These are phyloP conservation scores for Pogonus chalceus DNA, from an alignment of 1,140 invertebrate species.

Conservation along the genomic window DNA sequence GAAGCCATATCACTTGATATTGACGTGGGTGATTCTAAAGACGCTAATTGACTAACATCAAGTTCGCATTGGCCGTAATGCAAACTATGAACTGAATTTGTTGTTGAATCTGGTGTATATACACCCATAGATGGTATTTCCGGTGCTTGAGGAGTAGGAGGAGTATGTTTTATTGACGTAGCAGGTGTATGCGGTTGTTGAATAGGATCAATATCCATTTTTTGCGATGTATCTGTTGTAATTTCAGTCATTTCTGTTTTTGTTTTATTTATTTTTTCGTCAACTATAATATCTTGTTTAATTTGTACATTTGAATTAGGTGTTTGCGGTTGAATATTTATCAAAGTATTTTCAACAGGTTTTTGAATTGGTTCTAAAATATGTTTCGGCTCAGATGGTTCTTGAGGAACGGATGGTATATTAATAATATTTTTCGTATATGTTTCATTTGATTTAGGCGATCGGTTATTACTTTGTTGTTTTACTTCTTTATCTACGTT, in stretches of 20 bases:
- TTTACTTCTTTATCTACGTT: neutral
- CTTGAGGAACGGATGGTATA: neutral
- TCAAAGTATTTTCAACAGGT: too few species aligned
- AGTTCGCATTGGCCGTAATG: constrained; percentile 72
- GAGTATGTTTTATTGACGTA: constrained; percentile 42
- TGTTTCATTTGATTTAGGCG: constrained; percentile 7
- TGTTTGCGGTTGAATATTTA: neutral
- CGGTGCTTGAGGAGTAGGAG: constrained; percentile 43
- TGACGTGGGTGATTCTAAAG: constrained; percentile 72
- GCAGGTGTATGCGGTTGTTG: constrained; percentile 27
- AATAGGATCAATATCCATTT: constrained; percentile 19
- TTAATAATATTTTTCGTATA: neutral
- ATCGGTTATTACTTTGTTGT: neutral
- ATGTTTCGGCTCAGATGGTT: neutral
- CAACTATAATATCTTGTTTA: constrained; percentile 1
- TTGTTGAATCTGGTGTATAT: constrained; percentile 74
- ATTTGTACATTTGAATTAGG: constrained; percentile 4
- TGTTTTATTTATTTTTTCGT: neutral
- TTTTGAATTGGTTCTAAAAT: neutral
- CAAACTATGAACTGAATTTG: constrained; percentile 72
- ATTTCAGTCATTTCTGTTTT: constrained; percentile 9
- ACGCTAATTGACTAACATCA: constrained; percentile 68
- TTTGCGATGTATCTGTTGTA: constrained; percentile 15
- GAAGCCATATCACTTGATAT: constrained; percentile 76
- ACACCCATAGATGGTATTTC: constrained; percentile 69